phyloP scores from a whole-genome alignment of 2,113 vertebrate species.

The Chroicocephalus ridibundus region DNA sequence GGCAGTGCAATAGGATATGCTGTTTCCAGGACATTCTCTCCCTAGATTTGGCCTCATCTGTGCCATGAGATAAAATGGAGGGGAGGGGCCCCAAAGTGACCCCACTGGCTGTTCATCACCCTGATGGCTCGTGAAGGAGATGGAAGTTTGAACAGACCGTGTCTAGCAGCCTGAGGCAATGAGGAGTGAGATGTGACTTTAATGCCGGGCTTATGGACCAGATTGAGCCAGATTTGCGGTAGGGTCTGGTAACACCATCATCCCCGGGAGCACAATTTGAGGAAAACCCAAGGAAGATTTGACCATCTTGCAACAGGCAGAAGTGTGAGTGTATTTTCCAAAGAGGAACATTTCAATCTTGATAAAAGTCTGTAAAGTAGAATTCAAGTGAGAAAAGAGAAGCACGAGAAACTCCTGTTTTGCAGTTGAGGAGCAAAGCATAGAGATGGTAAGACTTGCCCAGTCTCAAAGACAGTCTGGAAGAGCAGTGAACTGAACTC shows the following conservation, averaged over 20 bases:
- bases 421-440: background rate
- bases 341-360: background rate
- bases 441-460: background rate
- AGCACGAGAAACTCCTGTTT: background rate
- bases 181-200: background rate
- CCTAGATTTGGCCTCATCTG: background rate
- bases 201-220: background rate
- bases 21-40: background rate
- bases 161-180: background rate
- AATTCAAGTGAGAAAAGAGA: background rate
- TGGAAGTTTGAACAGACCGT: background rate
- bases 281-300: background rate
- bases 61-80: background rate
- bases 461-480: background rate
- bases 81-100: background rate
- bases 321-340: background rate
- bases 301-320: background rate
- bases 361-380: background rate
- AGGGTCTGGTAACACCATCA: background rate
- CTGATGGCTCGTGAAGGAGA: background rate
- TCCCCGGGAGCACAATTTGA: background rate
- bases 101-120: background rate
- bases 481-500: background rate
- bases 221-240: background rate
- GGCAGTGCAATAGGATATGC: background rate